Evolutionary conservation across 2,113 vertebrate species (phyloP).

Genomic region (Leptobrachium ailaonicum): DNA sequence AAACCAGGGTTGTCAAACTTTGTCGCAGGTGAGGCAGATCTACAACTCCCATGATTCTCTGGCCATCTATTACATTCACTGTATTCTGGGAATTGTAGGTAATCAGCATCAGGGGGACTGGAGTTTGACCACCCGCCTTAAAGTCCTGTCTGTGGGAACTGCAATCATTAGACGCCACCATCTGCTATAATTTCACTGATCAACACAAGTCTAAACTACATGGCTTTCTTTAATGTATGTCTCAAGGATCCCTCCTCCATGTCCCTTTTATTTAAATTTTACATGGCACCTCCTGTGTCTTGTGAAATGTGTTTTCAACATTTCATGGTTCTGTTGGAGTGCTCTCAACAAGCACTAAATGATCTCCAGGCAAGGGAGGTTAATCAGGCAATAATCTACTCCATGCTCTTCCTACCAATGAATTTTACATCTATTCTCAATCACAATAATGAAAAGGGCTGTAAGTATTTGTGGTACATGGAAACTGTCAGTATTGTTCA

Average conservation of each 20-base stretch:
- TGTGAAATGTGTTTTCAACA: not conserved
- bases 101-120: too few species aligned
- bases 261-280: not conserved
- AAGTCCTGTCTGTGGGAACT: too few species aligned
- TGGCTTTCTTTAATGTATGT: too few species aligned
- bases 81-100: too few species aligned
- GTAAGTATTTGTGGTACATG: constrained; percentile 1
- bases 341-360: not conserved
- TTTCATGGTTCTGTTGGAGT: not conserved
- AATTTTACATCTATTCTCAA: constrained; percentile 3
- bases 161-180: too few species aligned
- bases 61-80: too few species aligned
- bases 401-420: constrained; percentile 36
- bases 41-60: too few species aligned
- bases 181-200: too few species aligned
- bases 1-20: too few species aligned
- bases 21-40: too few species aligned
- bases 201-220: too few species aligned
- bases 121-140: too few species aligned
- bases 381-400: constrained; percentile 29
- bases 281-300: not conserved
- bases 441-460: constrained; percentile 8
- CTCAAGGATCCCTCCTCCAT: not conserved
- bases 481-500: constrained; percentile 5
- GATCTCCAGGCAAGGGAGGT: not conserved